These are phyloP conservation scores for Pygathrix nemaeus DNA, from an alignment of 2,113 vertebrate genomes.

Conservation along the genomic window DNA sequence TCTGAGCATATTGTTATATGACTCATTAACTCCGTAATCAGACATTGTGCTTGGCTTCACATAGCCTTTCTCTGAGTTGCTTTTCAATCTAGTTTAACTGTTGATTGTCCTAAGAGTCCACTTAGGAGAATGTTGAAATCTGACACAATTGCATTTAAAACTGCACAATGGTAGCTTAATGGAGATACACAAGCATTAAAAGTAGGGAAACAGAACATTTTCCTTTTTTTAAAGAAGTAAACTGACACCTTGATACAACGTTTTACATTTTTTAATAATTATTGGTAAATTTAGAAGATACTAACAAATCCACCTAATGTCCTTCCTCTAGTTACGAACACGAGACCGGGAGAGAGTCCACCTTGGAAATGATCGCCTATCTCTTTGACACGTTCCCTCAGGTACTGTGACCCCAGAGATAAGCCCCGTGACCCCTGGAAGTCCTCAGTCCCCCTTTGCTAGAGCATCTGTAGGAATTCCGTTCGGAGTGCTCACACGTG, in stretches of 20 bases:
- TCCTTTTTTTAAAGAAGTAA: not conserved
- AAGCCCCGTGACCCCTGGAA: not conserved
- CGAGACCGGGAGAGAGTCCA: conserved; percentile 94
- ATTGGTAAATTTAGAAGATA: not conserved
- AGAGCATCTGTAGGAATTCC: not conserved
- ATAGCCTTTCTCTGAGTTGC: not conserved
- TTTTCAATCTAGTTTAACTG: not conserved
- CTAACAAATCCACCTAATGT: conserved; percentile 47
- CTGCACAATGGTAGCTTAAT: not conserved
- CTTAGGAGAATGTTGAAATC: not conserved
- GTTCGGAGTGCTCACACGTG: rapidly evolving
- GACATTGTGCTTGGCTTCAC: not conserved
- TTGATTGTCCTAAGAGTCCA: not conserved
- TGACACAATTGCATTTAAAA: not conserved
- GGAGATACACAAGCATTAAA: not conserved
- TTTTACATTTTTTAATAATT: not conserved
- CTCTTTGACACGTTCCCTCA: conserved; percentile 93
- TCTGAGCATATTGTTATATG: not conserved
- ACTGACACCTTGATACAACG: not conserved
- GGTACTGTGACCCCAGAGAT: conserved; percentile 80
- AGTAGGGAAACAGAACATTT: not conserved
- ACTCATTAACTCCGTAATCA: not conserved
- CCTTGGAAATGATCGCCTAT: conserved; percentile 93
- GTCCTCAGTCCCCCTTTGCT: not conserved
- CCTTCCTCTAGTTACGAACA: conserved; percentile 90